Evolutionary conservation across 2,888 invertebrate genomes (phyloP).

Genomic region (Nomada ferruginata): DNA sequence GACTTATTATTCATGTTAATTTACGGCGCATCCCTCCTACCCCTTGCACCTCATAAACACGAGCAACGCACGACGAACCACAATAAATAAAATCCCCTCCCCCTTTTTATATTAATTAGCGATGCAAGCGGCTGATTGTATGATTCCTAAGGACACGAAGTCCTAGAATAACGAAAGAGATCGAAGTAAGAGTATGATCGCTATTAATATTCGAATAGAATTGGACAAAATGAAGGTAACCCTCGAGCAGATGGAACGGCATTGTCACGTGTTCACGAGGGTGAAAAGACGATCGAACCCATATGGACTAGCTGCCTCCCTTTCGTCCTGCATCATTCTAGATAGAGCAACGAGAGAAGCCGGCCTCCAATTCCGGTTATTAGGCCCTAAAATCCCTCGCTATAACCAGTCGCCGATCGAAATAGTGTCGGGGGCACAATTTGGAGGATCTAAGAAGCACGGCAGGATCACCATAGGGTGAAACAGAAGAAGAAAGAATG

Average conservation of each 20-base stretch:
- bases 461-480: neutral
- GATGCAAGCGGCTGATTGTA: neutral
- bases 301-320: conserved; percentile 23
- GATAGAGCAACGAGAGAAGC: conserved; percentile 47
- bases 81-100: conserved; percentile 18
- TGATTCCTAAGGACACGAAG: too few species aligned
- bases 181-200: neutral
- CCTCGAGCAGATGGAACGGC: conserved; percentile 29
- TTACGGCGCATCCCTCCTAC: neutral
- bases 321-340: conserved; percentile 17
- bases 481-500: neutral
- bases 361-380: conserved; percentile 75
- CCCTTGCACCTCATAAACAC: conserved; percentile 36
- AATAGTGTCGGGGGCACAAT: conserved; percentile 42
- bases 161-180: neutral
- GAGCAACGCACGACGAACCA: neutral
- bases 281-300: conserved; percentile 25
- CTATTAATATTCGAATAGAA: neutral
- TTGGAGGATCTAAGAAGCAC: neutral
- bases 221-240: too few species aligned
- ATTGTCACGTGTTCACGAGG: conserved; percentile 35
- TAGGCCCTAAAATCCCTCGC: conserved; percentile 73
- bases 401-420: conserved; percentile 69
- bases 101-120: neutral
- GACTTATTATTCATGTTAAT: conserved; percentile 46